phyloP scores from a whole-genome alignment of 2,113 vertebrate species.

The Apaloderma vittatum region DNA sequence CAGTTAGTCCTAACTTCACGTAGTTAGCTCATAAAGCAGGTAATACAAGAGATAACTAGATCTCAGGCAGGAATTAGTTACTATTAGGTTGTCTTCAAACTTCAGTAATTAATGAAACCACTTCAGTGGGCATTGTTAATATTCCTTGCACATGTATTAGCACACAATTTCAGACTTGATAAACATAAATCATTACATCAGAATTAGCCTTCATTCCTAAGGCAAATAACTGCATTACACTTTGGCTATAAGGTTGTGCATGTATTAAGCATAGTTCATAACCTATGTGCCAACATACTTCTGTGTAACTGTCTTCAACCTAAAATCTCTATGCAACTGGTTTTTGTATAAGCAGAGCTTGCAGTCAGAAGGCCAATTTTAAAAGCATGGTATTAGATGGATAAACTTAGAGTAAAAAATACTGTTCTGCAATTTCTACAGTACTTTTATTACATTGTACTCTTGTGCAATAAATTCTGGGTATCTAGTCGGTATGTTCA shows the following conservation, averaged over 20 bases:
- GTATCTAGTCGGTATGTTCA: background rate
- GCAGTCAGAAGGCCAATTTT: background rate
- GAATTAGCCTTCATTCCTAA: background rate
- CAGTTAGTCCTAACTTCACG: background rate
- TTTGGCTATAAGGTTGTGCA: accelerated
- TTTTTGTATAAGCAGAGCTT: background rate
- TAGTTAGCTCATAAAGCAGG: background rate
- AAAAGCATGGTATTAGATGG: background rate
- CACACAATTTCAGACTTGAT: background rate
- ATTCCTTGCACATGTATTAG: background rate
- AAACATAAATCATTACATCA: background rate
- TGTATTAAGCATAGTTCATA: background rate
- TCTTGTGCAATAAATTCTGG: background rate
- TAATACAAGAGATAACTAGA: background rate
- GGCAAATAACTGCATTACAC: background rate
- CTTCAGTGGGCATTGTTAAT: background rate
- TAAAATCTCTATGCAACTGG: background rate
- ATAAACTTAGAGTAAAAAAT: background rate
- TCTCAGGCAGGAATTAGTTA: background rate
- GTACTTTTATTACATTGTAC: background rate
- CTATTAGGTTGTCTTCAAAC: background rate
- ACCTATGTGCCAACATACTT: background rate
- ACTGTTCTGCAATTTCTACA: background rate
- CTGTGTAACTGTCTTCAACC: background rate
- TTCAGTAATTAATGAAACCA: background rate